Percentiles rank a stretch among this genome's conserved stretches.
Evolutionary conservation across 53 echinoderm and acorn worm species (phyloP).

Genomic region (Zoroaster sp.): DNA sequence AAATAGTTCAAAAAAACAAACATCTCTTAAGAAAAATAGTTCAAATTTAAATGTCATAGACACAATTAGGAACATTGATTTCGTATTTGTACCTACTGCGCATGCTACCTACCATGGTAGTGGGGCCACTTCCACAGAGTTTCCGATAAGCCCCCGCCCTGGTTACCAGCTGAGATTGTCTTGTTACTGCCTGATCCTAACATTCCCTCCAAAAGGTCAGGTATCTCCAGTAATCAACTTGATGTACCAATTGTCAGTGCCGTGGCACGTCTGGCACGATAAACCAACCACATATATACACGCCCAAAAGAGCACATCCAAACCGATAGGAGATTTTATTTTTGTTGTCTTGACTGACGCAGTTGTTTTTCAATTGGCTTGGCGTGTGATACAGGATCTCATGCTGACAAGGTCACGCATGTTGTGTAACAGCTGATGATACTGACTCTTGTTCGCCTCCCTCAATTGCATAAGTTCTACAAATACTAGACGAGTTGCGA

Average conservation of each 20-base stretch:
- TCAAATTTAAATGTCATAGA: too few relatives aligned
- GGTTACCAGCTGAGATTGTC: constrained; percentile 4
- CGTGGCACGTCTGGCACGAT: not conserved
- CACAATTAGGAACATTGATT: too few relatives aligned
- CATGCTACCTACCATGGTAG: too few relatives aligned
- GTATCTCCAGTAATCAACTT: not conserved
- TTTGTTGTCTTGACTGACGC: not conserved
- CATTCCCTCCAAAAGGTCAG: constrained; percentile 5
- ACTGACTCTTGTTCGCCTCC: not conserved
- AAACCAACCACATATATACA: not conserved
- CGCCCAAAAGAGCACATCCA: not conserved
- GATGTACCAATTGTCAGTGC: not conserved
- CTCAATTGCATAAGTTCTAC: not conserved
- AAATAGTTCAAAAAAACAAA: too few relatives aligned
- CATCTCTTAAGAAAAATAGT: too few relatives aligned
- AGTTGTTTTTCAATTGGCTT: not conserved
- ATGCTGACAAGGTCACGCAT: not conserved
- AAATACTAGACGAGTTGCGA: not conserved
- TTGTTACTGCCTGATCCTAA: not conserved
- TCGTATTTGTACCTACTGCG: too few relatives aligned
- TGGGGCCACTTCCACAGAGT: too few relatives aligned
- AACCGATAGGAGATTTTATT: not conserved
- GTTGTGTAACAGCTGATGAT: not conserved
- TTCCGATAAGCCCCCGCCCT: too few relatives aligned
- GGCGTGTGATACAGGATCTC: not conserved